Evolutionary conservation across 2,797 vertebrate species (phyloP), one percentile per base, ranked within the genome.

Genomic region (Buphagus erythrorhynchus): DNA sequence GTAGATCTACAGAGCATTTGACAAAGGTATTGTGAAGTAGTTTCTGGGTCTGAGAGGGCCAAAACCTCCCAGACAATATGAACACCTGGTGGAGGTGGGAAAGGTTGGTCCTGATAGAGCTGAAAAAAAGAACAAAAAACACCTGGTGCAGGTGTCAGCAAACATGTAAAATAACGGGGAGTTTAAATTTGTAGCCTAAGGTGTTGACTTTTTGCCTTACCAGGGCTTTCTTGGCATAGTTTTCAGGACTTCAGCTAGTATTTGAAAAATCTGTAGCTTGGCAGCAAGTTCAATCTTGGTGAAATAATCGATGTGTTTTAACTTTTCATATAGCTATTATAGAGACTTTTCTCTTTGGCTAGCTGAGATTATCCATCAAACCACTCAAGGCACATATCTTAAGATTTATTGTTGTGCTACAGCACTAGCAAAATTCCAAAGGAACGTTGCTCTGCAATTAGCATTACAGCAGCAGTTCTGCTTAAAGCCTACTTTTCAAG

Each of bases 261-360:
- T 85, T 79, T 35, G 67, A 78, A 87, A 95, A 90, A 84, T 49
- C 38, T 86, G 36, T 52, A 79, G 14, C 29, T 84, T 82, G 67
- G 68, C 57, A 87, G 46, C 35, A 65, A 54, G 9, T 85, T 80
- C 51, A 84, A 1, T 73, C n/a, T 74, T 52, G 17, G 54, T 49
- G 63, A 79, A 95, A 63, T 49, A 81, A 55, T 58, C 4, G 0
- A 31, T 42, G 26, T 77, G 24, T 77, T 87, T 93, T 55, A 67
- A 48, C 72, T 78, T 90, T 43, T 43, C 31, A 21, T 71, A 5
- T 22, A 59, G 49, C 74, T 43, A 12, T 80, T 65, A 26, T 2
- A 33, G 40, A 75, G 48, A 18, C 43, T 83, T 61, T 92, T 63
- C 40, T 92, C 35, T 96, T 85, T 71, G 78, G 57, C 45, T 63